Conservation (phyloP, 2,888 invertebrate species). For the Deilephila porcellus region DNA sequence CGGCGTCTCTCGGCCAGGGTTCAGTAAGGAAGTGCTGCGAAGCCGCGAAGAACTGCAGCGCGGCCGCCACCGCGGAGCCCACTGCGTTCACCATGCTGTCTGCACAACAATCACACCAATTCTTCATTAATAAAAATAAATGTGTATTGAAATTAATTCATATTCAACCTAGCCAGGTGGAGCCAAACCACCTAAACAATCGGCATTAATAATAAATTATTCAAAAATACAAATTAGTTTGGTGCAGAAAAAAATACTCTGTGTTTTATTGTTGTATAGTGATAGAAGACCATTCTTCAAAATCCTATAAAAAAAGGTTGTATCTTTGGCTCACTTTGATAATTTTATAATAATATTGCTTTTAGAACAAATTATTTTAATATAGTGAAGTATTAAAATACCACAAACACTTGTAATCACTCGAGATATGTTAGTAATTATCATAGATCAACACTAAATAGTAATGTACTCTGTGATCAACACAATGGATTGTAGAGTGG, state of each 20-base stretch:
- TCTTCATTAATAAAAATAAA: neutral
- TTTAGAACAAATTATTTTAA: neutral
- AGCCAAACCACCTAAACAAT: neutral
- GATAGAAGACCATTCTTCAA: no score
- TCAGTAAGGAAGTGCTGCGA: slow-evolving; percentile 67
- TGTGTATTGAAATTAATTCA: neutral
- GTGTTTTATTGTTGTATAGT: no score
- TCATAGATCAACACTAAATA: slow-evolving; percentile 4
- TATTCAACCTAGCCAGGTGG: no score
- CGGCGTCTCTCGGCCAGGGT: slow-evolving; percentile 59
- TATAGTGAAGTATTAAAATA: neutral
- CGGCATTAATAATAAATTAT: no score
- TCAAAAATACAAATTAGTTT: no score
- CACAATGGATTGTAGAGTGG: neutral
- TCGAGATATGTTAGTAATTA: neutral
- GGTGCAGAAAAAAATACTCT: neutral
- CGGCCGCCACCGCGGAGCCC: slow-evolving; percentile 56
- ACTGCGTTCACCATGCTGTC: slow-evolving; percentile 44
- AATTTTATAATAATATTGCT: no score
- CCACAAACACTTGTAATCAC: neutral
- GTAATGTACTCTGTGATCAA: no score
- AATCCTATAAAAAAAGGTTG: no score
- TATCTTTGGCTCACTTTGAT: no score
- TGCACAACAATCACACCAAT: neutral
- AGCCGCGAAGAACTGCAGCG: slow-evolving; percentile 71